These are phyloP conservation scores for Homarus gammarus DNA, from an alignment of 2,888 invertebrate species.

Conservation along the genomic window DNA sequence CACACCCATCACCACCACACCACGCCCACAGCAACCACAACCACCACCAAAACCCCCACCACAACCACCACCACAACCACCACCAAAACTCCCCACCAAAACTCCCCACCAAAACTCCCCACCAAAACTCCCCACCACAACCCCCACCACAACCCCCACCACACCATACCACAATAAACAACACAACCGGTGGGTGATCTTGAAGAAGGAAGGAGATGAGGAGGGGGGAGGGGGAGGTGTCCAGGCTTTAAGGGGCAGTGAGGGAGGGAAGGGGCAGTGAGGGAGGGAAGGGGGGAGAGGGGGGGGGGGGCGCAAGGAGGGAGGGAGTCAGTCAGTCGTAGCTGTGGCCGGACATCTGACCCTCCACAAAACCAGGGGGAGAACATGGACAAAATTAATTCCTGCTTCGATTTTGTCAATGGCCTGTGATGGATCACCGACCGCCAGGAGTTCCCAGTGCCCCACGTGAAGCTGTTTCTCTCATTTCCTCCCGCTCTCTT, in stretches of 20 bases:
- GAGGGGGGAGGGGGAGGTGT: background rate
- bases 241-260: background rate
- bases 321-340: background rate
- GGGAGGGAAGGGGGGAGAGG: background rate
- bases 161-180: too few relatives aligned
- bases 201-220: background rate
- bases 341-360: constrained; percentile 5
- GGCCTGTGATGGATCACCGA: constrained; percentile 64
- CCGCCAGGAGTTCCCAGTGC: background rate
- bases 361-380: constrained; percentile 20
- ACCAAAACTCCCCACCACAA: too few relatives aligned
- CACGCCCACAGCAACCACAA: too few relatives aligned
- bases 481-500: background rate
- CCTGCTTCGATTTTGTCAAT: constrained; percentile 73
- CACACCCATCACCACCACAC: too few relatives aligned
- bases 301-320: background rate
- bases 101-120: too few relatives aligned
- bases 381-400: constrained; percentile 68
- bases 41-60: too few relatives aligned
- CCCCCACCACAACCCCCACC: too few relatives aligned
- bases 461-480: background rate
- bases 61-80: too few relatives aligned
- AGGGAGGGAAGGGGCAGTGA: background rate
- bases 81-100: too few relatives aligned
- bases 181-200: too few relatives aligned